Evolutionary conservation across 1,140 invertebrate species (phyloP).

Genomic region (Apolygus lucorum): DNA sequence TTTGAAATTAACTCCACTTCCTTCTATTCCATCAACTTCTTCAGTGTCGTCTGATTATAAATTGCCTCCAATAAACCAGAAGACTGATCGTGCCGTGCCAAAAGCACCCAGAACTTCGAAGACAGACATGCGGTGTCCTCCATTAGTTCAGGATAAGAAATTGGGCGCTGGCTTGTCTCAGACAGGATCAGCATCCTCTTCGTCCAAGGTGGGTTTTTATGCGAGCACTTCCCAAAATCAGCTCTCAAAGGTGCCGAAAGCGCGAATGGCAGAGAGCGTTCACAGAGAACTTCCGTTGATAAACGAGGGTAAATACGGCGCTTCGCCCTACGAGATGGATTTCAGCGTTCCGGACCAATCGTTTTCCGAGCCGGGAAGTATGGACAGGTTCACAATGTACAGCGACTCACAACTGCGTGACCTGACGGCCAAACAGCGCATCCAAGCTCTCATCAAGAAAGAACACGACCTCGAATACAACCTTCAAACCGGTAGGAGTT

Average conservation of each 20-base stretch:
- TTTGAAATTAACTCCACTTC: not conserved
- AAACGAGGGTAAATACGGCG: not conserved
- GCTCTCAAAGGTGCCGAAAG: too few relatives aligned
- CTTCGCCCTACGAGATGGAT: not conserved
- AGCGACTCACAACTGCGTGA: not conserved
- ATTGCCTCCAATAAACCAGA: not conserved
- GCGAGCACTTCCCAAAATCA: too few relatives aligned
- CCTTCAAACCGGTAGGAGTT: too few relatives aligned
- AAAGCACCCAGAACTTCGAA: not conserved
- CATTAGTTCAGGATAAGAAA: not conserved
- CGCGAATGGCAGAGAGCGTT: not conserved
- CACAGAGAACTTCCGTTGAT: not conserved
- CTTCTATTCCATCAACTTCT: not conserved
- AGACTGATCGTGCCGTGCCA: not conserved
- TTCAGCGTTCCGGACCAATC: not conserved
- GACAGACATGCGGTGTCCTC: not conserved
- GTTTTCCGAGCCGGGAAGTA: not conserved
- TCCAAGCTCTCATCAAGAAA: not conserved
- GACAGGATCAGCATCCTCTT: not conserved
- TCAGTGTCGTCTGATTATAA: not conserved
- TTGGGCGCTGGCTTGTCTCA: not conserved
- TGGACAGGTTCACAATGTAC: not conserved
- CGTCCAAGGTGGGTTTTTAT: not conserved
- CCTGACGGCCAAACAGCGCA: not conserved
- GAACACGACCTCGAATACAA: too few relatives aligned